Evolutionary conservation across 1,140 invertebrate genomes (phyloP), one percentile per base, ranked within the genome.

Genomic region (Centruroides sculpturatus): DNA sequence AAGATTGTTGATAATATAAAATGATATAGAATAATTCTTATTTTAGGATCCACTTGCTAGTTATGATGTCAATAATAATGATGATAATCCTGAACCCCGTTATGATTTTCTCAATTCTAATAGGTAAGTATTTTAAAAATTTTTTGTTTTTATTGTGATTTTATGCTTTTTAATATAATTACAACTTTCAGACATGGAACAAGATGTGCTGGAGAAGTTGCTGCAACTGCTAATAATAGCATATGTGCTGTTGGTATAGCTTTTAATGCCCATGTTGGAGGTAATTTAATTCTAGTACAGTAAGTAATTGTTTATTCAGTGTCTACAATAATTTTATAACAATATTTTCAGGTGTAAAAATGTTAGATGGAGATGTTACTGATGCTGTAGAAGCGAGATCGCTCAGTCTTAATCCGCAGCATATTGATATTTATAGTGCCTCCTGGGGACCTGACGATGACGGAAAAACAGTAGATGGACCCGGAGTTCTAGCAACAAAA

Each of bases 201-300:
- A 1, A 79, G 96, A 52, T 99, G 96, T 77, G 96, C 96, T 12
- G 96, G 96, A 34, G 95, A 98, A 77, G 95, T 99, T n/a, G 93
- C 96, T 4, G 94, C 95, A 5, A 86, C 87, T 34, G 92, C 92
- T 56, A 96, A 98, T 75, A 99, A 99, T 77, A 86, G 86, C 36
- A 79, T 95, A 36, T 99, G 96, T 76, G 87, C 90, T 36, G 88
- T 98, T 12, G 96, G 96, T 52, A 87, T 99, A 56, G 96, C 96
- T 0, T 98, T 83, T 72, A 86, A 91, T 55, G 89, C 95, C 46
- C 83, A 83, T 61, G 91, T 98, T 66, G 93, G 93, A 72, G 93
- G 89, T 84, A 78, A 78, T 41, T 41, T 41, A 41, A 8, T 23
- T 23, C 23, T 23, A 23, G 23, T 23, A 23, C 23, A 23, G 23